These are phyloP conservation scores for Gymnoscopelus braueri DNA, from an alignment of 2,797 vertebrate species.

Conservation along the genomic window DNA sequence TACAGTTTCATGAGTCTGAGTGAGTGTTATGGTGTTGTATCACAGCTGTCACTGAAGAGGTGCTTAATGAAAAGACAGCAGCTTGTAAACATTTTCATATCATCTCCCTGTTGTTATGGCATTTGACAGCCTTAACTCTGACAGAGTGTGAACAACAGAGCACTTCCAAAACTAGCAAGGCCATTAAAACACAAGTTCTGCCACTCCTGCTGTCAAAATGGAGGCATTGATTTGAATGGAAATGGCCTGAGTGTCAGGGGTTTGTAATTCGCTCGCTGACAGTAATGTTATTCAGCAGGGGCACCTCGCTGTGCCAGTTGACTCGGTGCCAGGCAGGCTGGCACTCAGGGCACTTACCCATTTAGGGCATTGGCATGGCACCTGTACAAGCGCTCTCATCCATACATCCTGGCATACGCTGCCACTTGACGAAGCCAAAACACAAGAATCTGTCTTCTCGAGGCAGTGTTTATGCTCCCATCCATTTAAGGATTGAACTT, in stretches of 20 bases:
- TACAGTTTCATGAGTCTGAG: too few relatives aligned
- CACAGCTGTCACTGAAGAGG: not conserved
- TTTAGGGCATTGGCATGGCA: conserved; percentile 79
- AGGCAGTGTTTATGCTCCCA: conserved; percentile 50
- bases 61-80: conserved; percentile 11
- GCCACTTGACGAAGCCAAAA: conserved; percentile 63
- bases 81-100: conserved; percentile 15
- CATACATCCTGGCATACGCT: conserved; percentile 62
- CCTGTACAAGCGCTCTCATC: conserved; percentile 69
- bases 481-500: conserved; percentile 61
- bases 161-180: conserved; percentile 51
- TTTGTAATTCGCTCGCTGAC: conserved; percentile 75
- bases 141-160: conserved; percentile 24
- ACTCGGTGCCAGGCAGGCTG: conserved; percentile 75
- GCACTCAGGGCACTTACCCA: conserved; percentile 78
- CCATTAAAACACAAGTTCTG: conserved; percentile 55
- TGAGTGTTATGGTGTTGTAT: not conserved
- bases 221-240: conserved; percentile 68
- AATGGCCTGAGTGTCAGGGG: conserved; percentile 56
- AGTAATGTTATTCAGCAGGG: conserved; percentile 76
- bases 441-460: conserved; percentile 47
- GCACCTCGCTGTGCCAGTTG: conserved; percentile 74
- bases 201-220: conserved; percentile 58
- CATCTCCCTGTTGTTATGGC: conserved; percentile 30
- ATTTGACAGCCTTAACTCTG: conserved; percentile 13